Percentiles rank a stretch among this genome's conserved stretches.
Conservation (phyloP, 2,797 vertebrate species). For the Lemur catta region DNA sequence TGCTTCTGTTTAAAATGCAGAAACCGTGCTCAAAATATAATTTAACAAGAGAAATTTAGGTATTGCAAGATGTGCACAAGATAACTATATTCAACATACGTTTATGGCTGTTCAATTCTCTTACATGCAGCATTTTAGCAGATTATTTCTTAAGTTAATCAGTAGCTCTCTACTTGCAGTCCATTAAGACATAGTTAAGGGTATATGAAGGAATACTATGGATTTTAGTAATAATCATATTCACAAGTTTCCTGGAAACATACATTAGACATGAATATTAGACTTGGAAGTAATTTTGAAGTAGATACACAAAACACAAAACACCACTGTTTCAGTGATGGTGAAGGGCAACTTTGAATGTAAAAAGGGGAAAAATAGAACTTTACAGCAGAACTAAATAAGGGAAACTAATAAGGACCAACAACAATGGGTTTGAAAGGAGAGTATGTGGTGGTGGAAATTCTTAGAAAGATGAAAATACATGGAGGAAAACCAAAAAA, state of each 20-base stretch:
- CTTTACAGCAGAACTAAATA: background rate
- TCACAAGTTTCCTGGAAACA: background rate
- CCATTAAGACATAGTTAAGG: background rate
- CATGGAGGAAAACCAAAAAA: background rate
- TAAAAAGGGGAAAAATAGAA: background rate
- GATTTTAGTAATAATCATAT: background rate
- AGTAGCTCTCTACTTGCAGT: background rate
- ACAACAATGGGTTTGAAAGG: background rate
- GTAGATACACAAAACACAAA: background rate
- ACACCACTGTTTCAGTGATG: background rate
- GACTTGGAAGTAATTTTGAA: background rate
- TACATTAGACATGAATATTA: background rate
- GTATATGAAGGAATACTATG: background rate
- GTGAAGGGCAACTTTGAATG: background rate
- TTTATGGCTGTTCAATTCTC: constrained; percentile 52
- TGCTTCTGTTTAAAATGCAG: constrained; percentile 76
- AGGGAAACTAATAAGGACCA: background rate
- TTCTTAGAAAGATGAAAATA: background rate
- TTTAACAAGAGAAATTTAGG: constrained; percentile 75
- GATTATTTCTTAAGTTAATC: constrained; percentile 59
- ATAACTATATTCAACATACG: constrained; percentile 59
- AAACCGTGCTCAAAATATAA: constrained; percentile 69
- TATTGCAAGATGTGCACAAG: constrained; percentile 52
- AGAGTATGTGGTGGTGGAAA: background rate
- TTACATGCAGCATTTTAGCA: constrained; percentile 52